Base-by-base conservation (phyloP, 2,113 vertebrate species). In the Lophius piscatorius region DNA sequence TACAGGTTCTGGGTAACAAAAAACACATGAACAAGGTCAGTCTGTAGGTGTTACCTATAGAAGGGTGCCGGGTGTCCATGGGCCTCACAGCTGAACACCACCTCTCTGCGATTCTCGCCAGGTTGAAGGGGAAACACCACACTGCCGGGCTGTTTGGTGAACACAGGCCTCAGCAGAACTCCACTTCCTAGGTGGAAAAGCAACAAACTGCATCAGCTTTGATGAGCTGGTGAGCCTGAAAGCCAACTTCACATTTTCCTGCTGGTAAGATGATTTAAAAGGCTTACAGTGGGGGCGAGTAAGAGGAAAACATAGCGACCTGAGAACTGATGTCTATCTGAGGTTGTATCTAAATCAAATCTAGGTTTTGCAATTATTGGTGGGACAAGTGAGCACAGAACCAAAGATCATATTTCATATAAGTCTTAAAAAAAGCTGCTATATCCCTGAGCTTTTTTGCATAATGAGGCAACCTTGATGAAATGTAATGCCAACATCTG, bases 41-140 rank as follows among this genome's bases (percentile, higher is more conserved):
- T 41, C 31, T 20, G 67, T 21, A 36, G 44, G 22, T 50, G 59
- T 87, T 85, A 98, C 96, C 96, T 95, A 84, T 95, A 91, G 22
- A 90, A 91, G 26, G 94, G 95, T 6, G 87, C 84, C 28, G 96
- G 95, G 60, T 95, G 92, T 72, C 96, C 95, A 70, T 92, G 91
- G 9, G 92, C 96, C 83, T 98, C 94, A 1, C 96, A 98, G 80
- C 72, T 96, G 72, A 98, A 92, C 76, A 93, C 94, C 74, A 96
- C 94, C 75, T 94, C 94, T 67, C 83, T 80, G 24, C 90, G 94
- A 66, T 83, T 93, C 82, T 97, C 94, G 2, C 94, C 93, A 0
- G 93, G 90, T 64, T 93, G 93, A 88, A 98, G 52, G 18, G 96
- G 94, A 81, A 98, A 98, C 75, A 96, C 93, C 23, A 95, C 9